These are phyloP conservation scores for Netelia melanura DNA, from an alignment of 2,888 invertebrate species.

Conservation along the genomic window DNA sequence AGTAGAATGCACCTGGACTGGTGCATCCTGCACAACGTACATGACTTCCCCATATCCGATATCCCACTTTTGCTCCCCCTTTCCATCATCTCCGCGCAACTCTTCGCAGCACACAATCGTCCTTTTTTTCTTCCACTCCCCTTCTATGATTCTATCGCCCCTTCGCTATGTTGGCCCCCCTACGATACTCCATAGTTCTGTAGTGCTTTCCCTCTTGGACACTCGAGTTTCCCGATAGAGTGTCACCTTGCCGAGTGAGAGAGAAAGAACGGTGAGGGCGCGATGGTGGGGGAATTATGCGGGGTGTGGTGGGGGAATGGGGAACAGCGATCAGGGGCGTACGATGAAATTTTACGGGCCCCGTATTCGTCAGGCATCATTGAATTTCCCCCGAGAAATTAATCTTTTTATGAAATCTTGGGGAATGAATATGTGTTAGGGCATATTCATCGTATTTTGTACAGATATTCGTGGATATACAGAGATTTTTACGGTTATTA, in stretches of 20 bases:
- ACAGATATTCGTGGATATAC: neutral
- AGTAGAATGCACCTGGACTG: constrained; percentile 71
- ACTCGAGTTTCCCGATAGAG: constrained; percentile 62
- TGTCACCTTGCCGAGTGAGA: constrained; percentile 63
- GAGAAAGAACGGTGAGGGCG: neutral
- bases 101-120: constrained; percentile 54
- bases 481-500: neutral
- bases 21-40: constrained; percentile 54
- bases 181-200: constrained; percentile 47
- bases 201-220: constrained; percentile 66
- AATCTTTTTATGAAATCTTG: neutral
- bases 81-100: constrained; percentile 47
- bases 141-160: constrained; percentile 47
- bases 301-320: constrained; percentile 11
- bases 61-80: constrained; percentile 44
- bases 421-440: neutral
- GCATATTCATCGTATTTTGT: neutral
- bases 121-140: constrained; percentile 21
- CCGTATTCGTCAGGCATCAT: neutral
- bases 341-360: neutral
- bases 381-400: neutral
- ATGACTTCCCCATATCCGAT: constrained; percentile 45
- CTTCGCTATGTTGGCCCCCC: constrained; percentile 37
- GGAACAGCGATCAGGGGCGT: constrained; percentile 61
- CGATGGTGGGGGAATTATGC: too few species aligned